Conservation (phyloP, 2,888 invertebrate species). For the Pristionchus japonicus region DNA sequence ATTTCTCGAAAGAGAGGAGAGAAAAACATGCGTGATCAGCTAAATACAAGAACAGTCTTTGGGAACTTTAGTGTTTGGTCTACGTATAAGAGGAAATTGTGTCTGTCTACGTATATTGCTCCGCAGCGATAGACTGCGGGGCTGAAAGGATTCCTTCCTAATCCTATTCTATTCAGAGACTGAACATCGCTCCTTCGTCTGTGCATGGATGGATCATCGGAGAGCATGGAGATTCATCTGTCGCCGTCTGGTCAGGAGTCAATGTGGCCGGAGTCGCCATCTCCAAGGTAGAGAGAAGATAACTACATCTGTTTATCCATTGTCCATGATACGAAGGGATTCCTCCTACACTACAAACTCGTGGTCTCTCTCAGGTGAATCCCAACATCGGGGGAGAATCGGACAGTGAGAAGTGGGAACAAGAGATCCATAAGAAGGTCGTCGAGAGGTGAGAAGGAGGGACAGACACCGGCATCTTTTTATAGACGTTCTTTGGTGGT, state of each 20-base stretch:
- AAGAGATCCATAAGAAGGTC: conserved; percentile 86
- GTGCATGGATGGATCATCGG: conserved; percentile 94
- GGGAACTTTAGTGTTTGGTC: not conserved
- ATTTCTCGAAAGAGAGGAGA: not conserved
- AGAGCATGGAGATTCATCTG: conserved; percentile 91
- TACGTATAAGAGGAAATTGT: not conserved
- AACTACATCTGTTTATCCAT: too few species aligned
- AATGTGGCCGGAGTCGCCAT: conserved; percentile 91
- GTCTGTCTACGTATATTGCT: not conserved
- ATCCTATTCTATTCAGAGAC: conserved; percentile 69
- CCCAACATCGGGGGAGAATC: conserved; percentile 82
- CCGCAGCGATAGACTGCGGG: not conserved
- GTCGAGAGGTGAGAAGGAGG: conserved; percentile 80
- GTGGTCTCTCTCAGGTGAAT: conserved; percentile 80
- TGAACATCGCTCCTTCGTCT: conserved; percentile 87
- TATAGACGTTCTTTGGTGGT: not conserved
- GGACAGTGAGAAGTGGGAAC: conserved; percentile 86
- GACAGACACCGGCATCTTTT: not conserved
- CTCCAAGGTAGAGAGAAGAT: conserved; percentile 76
- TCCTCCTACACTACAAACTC: not conserved
- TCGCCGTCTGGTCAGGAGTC: conserved; percentile 93
- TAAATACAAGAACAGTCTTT: not conserved
- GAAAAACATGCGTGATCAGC: not conserved
- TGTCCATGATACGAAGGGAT: too few species aligned
- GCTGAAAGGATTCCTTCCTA: not conserved